Percentiles rank a stretch among this genome's conserved stretches.
Evolutionary conservation across 2,113 vertebrate genomes (phyloP).

Genomic region (Noctilio leporinus): DNA sequence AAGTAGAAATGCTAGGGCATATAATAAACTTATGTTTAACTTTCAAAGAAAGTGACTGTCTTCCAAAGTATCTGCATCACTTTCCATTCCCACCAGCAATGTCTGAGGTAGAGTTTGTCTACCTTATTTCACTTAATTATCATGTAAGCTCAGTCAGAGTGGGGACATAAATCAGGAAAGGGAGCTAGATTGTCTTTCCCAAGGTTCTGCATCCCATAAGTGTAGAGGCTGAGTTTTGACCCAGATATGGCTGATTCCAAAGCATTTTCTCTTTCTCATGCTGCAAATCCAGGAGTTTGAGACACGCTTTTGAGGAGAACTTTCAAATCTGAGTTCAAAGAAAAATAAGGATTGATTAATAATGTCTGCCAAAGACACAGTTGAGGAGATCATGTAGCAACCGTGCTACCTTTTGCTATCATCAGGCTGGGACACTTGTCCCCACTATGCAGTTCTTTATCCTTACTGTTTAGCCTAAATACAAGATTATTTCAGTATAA

Average conservation of each 20-base stretch:
- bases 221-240: neutral
- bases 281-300: neutral
- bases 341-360: neutral
- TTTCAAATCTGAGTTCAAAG: neutral
- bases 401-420: neutral
- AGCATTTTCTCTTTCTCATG: neutral
- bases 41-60: neutral
- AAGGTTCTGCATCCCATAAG: neutral
- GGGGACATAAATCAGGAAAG: neutral
- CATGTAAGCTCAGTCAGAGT: neutral
- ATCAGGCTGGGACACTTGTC: no score
- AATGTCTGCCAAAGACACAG: neutral
- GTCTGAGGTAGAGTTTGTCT: neutral
- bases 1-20: neutral
- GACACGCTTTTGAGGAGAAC: neutral
- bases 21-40: neutral
- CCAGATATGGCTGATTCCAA: neutral
- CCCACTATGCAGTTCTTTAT: neutral
- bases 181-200: neutral
- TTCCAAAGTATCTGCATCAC: neutral
- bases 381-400: no score
- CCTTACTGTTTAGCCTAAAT: rapidly evolving
- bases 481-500: neutral
- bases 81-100: neutral
- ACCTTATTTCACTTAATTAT: neutral